These are phyloP conservation scores for Oncorhynchus kisutch DNA, from an alignment of 2,113 vertebrate species.

Conservation along the genomic window DNA sequence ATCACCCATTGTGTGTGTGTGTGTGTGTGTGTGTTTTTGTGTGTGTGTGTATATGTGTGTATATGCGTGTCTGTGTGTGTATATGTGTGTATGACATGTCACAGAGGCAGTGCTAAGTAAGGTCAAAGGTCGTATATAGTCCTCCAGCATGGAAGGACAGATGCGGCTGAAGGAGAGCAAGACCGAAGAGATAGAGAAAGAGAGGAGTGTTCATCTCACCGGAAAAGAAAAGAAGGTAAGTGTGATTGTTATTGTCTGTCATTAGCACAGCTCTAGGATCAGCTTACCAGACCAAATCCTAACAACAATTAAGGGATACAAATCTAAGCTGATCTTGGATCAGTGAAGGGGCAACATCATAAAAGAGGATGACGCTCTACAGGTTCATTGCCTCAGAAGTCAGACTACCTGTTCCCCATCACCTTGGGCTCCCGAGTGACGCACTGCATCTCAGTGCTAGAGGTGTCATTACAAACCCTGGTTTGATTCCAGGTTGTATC, in stretches of 20 bases:
- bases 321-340: background rate
- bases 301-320: background rate
- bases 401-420: too few species aligned
- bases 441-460: too few species aligned
- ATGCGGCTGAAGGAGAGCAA: constrained; percentile 50
- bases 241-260: background rate
- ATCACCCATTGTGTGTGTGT: constrained; percentile 11
- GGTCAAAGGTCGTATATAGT: constrained; percentile 67
- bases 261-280: background rate
- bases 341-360: background rate
- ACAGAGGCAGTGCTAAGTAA: constrained; percentile 55
- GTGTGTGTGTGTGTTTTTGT: too few species aligned
- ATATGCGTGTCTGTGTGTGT: background rate
- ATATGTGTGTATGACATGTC: constrained; percentile 24
- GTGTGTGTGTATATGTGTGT: too few species aligned
- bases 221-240: background rate
- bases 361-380: too few species aligned
- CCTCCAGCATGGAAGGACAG: constrained; percentile 64
- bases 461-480: too few species aligned
- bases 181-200: background rate
- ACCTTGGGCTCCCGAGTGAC: too few species aligned
- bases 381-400: too few species aligned
- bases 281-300: background rate
- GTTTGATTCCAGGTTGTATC: too few species aligned
- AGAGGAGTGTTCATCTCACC: background rate